Conservation (phyloP, 2,888 invertebrate genomes). For the Anaspis maculata region DNA sequence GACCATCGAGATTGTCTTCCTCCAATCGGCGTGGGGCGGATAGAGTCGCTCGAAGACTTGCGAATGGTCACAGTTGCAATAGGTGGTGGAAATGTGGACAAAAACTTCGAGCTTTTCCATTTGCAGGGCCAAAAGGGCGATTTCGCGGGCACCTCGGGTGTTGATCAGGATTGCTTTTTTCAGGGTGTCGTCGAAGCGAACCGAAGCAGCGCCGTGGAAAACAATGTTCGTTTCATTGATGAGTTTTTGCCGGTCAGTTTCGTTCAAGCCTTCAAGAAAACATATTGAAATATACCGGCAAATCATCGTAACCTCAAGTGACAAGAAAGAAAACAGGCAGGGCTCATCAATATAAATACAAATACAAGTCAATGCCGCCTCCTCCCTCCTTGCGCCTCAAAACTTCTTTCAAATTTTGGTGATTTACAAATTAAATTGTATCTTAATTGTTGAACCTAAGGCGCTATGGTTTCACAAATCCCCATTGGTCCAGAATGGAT, state of each 20-base stretch:
- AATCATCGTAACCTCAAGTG: no score
- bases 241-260: conserved; percentile 44
- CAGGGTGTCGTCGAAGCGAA: conserved; percentile 74
- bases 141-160: conserved; percentile 55
- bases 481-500: no score
- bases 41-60: conserved; percentile 71
- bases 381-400: no score
- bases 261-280: conserved; percentile 45
- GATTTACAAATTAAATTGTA: no score
- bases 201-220: conserved; percentile 73
- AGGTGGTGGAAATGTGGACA: conserved; percentile 82
- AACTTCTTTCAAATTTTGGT: no score
- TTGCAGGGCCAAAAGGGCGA: conserved; percentile 51
- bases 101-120: conserved; percentile 48
- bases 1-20: conserved; percentile 54
- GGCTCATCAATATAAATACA: no score
- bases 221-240: conserved; percentile 57
- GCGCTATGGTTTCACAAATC: no score
- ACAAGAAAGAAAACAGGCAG: no score
- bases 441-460: no score
- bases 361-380: no score
- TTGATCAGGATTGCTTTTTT: conserved; percentile 56
- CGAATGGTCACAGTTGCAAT: conserved; percentile 63
- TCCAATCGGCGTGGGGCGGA: conserved; percentile 61
- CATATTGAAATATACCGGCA: background rate